A percentile compares a stretch with the other conserved stretches of the same genome.
Evolutionary conservation across 1,140 invertebrate genomes (phyloP).

Genomic region (Drosophila pandora): DNA sequence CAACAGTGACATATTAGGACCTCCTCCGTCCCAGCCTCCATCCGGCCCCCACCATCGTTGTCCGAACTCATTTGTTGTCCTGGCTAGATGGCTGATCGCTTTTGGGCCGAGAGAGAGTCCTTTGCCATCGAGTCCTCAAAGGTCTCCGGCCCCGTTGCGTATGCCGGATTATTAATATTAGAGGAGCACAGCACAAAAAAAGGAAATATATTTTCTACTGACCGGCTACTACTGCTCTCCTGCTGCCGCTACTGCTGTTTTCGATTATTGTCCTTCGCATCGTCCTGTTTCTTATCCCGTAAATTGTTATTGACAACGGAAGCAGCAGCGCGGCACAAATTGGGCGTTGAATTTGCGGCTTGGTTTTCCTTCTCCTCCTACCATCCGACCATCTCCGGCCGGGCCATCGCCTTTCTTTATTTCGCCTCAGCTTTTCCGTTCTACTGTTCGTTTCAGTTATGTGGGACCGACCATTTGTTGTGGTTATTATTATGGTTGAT

Average conservation of each 20-base stretch:
- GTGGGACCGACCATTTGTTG: slow-evolving; percentile 64
- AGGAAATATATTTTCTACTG: slow-evolving; percentile 79
- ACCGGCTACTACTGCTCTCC: slow-evolving; percentile 54
- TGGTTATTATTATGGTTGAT: slow-evolving; percentile 82
- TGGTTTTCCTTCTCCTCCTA: slow-evolving; percentile 49
- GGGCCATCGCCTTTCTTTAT: slow-evolving; percentile 7
- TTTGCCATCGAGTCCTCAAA: slow-evolving; percentile 13
- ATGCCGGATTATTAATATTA: slow-evolving; percentile 80
- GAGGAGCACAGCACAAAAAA: slow-evolving; percentile 48
- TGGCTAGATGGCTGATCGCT: slow-evolving; percentile 38
- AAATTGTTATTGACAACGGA: slow-evolving; percentile 82
- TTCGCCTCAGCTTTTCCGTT: slow-evolving; percentile 29
- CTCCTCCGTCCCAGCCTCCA: slow-evolving; percentile 21
- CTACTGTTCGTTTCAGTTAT: slow-evolving; percentile 18
- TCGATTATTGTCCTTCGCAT: slow-evolving; percentile 74
- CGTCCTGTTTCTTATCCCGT: slow-evolving; percentile 67
- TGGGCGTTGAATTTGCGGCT: slow-evolving; percentile 80
- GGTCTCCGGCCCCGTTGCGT: slow-evolving; percentile 48
- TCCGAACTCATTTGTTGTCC: slow-evolving; percentile 72
- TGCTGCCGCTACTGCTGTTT: slow-evolving; percentile 64
- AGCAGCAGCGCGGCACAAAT: slow-evolving; percentile 80
- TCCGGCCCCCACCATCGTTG: slow-evolving; percentile 17
- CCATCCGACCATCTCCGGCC: slow-evolving; percentile 8
- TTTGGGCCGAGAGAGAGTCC: slow-evolving; percentile 19
- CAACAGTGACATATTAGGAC: slow-evolving; percentile 81